A percentile compares a stretch with the other conserved stretches of the same genome.
These are phyloP conservation scores for Helogale parvula DNA, from an alignment of 2,113 vertebrate genomes.

Conservation along the genomic window DNA sequence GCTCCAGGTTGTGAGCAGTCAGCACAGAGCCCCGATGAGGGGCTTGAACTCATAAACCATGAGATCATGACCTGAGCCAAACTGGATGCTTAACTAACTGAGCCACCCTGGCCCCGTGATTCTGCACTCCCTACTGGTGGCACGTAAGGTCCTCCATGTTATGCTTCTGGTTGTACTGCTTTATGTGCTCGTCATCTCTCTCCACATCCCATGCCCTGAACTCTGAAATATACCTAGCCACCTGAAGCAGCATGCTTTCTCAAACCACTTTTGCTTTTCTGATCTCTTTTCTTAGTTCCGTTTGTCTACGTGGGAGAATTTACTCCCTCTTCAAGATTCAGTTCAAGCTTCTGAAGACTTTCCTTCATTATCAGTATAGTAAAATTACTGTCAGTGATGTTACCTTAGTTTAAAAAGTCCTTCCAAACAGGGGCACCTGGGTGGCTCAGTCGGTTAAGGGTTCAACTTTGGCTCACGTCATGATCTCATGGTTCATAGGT, in stretches of 20 bases:
- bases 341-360: background rate
- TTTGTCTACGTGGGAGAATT: background rate
- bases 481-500: too few relatives aligned
- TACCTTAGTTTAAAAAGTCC: conserved; percentile 7
- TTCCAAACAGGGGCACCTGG: too few relatives aligned
- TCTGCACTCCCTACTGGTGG: background rate
- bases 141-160: background rate
- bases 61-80: too few relatives aligned
- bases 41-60: too few relatives aligned
- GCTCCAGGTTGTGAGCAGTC: too few relatives aligned
- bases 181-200: background rate
- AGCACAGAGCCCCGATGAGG: too few relatives aligned
- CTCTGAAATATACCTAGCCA: background rate
- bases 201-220: background rate
- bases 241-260: background rate
- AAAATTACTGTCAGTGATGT: background rate
- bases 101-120: background rate
- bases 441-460: too few relatives aligned
- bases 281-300: background rate
- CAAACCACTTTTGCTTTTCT: background rate
- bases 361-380: background rate
- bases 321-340: background rate
- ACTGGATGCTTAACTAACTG: too few relatives aligned
- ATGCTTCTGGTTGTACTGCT: background rate
- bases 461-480: too few relatives aligned